Conservation (phyloP, 2,888 invertebrate species). For the Agrypnus murinus region DNA sequence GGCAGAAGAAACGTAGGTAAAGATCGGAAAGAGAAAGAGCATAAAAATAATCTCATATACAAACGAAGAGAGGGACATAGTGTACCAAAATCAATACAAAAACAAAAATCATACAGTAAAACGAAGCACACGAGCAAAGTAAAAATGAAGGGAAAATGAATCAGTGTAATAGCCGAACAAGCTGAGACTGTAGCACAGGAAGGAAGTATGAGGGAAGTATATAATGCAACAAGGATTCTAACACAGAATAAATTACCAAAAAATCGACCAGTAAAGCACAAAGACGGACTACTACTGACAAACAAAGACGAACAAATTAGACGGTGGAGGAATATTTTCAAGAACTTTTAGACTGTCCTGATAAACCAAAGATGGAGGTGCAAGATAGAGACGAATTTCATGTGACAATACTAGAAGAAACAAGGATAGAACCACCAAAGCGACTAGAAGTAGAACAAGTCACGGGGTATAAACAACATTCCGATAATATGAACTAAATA, state of each 20-base stretch:
- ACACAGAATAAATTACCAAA: not conserved
- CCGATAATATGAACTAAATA: not conserved
- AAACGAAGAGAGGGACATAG: not conserved
- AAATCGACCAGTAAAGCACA: not conserved
- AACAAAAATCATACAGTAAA: too few relatives aligned
- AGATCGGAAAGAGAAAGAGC: constrained; percentile 6
- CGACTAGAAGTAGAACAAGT: not conserved
- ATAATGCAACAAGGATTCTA: not conserved
- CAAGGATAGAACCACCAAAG: not conserved
- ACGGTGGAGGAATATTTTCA: constrained; percentile 9
- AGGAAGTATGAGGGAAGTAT: too few relatives aligned
- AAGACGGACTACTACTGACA: not conserved
- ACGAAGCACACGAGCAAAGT: too few relatives aligned
- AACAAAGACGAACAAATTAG: too few relatives aligned
- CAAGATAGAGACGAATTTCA: not conserved
- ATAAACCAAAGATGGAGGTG: constrained; percentile 4
- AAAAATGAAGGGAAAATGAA: too few relatives aligned
- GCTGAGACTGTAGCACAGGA: too few relatives aligned
- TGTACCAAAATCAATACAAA: not conserved
- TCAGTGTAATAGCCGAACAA: too few relatives aligned
- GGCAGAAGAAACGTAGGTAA: constrained; percentile 1
- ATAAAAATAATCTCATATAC: not conserved
- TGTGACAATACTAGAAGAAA: not conserved
- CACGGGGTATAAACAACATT: not conserved
- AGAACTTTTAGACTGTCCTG: not conserved